Evolutionary conservation across 2,888 invertebrate species (phyloP).

Genomic region (Acrobasis suavella): DNA sequence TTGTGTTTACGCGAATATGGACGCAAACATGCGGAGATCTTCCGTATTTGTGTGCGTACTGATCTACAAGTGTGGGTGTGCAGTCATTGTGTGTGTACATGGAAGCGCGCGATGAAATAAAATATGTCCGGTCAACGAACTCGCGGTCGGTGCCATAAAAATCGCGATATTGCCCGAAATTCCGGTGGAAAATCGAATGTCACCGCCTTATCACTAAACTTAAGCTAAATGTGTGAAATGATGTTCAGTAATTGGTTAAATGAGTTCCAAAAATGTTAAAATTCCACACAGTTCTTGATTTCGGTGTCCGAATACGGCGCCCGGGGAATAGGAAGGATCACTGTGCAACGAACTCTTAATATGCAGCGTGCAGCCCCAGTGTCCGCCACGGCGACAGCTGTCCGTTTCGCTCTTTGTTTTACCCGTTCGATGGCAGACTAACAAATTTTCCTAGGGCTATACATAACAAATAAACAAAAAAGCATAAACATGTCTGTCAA

Average conservation of each 20-base stretch:
- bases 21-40: conserved; percentile 71
- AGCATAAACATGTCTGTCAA: conserved; percentile 26
- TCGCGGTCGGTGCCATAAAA: conserved; percentile 80
- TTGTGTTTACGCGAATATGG: conserved; percentile 72
- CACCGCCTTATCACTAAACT: conserved; percentile 37
- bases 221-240: conserved; percentile 16
- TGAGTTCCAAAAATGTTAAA: conserved; percentile 24
- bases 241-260: conserved; percentile 15
- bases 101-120: conserved; percentile 83
- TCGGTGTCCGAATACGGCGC: conserved; percentile 42
- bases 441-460: conserved; percentile 31
- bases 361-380: conserved; percentile 56
- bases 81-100: conserved; percentile 73
- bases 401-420: conserved; percentile 44
- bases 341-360: conserved; percentile 61
- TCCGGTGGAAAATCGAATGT: conserved; percentile 64
- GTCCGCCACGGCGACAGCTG: conserved; percentile 56
- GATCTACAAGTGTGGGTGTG: conserved; percentile 60
- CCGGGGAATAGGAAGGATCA: conserved; percentile 53
- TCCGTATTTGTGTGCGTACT: conserved; percentile 59
- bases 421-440: conserved; percentile 27
- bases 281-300: conserved; percentile 33
- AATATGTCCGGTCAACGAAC: conserved; percentile 82
- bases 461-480: conserved; percentile 28
- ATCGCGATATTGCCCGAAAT: conserved; percentile 80